Conservation (phyloP, 2,888 invertebrate genomes). For the Eudasyphora cyanicolor region DNA sequence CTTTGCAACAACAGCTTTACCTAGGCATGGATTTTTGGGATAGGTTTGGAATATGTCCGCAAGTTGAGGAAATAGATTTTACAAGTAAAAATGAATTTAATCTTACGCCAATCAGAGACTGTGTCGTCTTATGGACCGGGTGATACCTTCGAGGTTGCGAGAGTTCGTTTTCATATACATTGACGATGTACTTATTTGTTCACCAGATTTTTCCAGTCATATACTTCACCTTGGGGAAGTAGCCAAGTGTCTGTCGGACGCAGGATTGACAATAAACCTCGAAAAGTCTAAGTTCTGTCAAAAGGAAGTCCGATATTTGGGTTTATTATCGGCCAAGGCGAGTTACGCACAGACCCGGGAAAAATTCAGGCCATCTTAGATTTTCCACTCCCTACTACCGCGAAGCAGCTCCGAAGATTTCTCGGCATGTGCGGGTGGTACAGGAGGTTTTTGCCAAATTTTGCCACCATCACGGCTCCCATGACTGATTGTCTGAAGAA, state of each 20-base stretch:
- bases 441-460: slow-evolving; percentile 55
- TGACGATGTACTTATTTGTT: slow-evolving; percentile 48
- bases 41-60: neutral
- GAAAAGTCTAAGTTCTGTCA: slow-evolving; percentile 48
- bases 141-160: slow-evolving; percentile 36
- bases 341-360: slow-evolving; percentile 14
- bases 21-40: neutral
- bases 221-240: slow-evolving; percentile 29
- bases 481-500: slow-evolving; percentile 42
- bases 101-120: slow-evolving; percentile 52
- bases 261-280: slow-evolving; percentile 48
- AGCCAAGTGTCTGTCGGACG: slow-evolving; percentile 20
- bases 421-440: slow-evolving; percentile 64
- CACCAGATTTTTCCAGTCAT: slow-evolving; percentile 29
- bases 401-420: slow-evolving; percentile 53
- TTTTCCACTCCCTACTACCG: slow-evolving; percentile 46
- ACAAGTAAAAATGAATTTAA: neutral
- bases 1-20: neutral
- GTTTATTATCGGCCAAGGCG: slow-evolving; percentile 42
- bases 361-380: slow-evolving; percentile 23
- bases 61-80: neutral
- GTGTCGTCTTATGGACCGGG: slow-evolving; percentile 35
- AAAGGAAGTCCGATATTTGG: slow-evolving; percentile 49
- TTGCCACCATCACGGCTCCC: slow-evolving; percentile 37
- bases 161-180: slow-evolving; percentile 51